Conservation (phyloP, 1,140 invertebrate genomes). For the Spodoptera litura region DNA sequence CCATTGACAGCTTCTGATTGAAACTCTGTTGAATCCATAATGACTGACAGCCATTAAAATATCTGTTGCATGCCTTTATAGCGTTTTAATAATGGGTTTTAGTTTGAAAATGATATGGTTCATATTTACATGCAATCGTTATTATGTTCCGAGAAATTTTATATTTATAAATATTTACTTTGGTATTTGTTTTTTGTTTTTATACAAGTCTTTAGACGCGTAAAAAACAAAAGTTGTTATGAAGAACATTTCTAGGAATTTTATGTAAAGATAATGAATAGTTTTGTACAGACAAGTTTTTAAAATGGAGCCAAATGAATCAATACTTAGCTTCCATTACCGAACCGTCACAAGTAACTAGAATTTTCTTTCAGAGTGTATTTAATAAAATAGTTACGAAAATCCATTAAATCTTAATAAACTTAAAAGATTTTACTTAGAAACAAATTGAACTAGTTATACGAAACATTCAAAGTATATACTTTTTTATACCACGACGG, state of each 20-base stretch:
- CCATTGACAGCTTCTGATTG: slow-evolving; percentile 10
- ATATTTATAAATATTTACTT: neutral
- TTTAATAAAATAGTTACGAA: too few relatives aligned
- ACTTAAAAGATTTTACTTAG: too few relatives aligned
- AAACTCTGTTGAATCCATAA: neutral
- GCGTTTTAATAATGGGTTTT: slow-evolving; percentile 14
- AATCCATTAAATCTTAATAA: too few relatives aligned
- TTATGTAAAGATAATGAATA: neutral
- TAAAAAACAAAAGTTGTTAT: neutral
- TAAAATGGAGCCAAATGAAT: too few relatives aligned
- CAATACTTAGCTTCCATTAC: too few relatives aligned
- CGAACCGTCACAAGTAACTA: too few relatives aligned
- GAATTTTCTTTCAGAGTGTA: too few relatives aligned
- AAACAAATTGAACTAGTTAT: too few relatives aligned
- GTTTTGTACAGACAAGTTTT: too few relatives aligned
- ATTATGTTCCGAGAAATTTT: slow-evolving; percentile 8
- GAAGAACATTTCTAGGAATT: neutral
- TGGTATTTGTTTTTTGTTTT: neutral
- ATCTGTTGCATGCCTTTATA: slow-evolving; percentile 8
- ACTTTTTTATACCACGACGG: too few relatives aligned
- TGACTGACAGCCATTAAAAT: neutral
- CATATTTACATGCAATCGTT: neutral
- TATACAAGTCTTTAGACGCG: too few relatives aligned
- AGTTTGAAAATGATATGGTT: slow-evolving; percentile 5
- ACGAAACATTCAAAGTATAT: too few relatives aligned